Evolutionary conservation across 1,140 invertebrate genomes (phyloP), one percentile per base, ranked within the genome.

Genomic region (Ceratina calcarata): DNA sequence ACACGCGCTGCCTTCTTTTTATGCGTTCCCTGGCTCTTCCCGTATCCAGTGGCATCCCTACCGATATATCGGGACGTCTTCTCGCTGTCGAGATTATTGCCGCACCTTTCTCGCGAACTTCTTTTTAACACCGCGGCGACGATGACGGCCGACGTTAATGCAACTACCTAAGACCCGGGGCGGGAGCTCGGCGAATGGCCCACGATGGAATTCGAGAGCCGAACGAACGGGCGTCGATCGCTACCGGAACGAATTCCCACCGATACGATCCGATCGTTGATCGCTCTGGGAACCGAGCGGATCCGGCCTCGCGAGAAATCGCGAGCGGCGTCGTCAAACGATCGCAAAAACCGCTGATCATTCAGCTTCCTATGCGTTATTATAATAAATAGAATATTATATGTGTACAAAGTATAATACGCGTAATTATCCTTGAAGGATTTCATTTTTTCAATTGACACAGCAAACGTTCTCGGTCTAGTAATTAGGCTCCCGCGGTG

Each of bases 401-500:
- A 32, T 6, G 37, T 45, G 7, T 6, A 37, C 32, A 6, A 2
- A 37, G 32, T 37, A 45, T 45, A 45, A 45, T 45, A 45, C 37
- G 37, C 37, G 37, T 45, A 45, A 45, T 45, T 45, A 45, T 45
- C 3, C 7, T 45, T 3, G 37, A 45, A 3, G 37, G 37, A 10
- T 45, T 10, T 10, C 37, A 10, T 45, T 45, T 45, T 45, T 45
- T 45, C 37, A 45, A 45, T 45, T 45, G 37, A 45, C 10, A 45
- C 7, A 2, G 10, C 37, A 45, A 10, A 32, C 27, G 27, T 32
- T 45, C 37, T 85, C 27, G 27, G 1, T 45, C 37, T 85, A 71
- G 71, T 81, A 84, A 85, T 85, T 81, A 85, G 73, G 79, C 78
- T 85, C 45, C 60, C 67, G 79, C 84, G 69, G 82, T 64, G 72